Evolutionary conservation across 2,888 invertebrate species (phyloP).

Genomic region (Parnassius apollo): DNA sequence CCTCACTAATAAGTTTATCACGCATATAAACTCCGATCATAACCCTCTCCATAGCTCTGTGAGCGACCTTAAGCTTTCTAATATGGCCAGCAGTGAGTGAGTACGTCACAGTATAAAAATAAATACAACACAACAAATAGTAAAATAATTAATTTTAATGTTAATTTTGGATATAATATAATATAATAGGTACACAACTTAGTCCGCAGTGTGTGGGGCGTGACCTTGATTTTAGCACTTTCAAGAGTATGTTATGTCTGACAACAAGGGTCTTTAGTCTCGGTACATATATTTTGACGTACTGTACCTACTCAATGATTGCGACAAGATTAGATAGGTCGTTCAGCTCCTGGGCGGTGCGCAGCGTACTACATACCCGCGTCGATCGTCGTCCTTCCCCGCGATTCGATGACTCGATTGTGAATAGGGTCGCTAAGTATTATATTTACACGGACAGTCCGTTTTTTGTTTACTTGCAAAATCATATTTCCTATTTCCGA

Average conservation of each 20-base stretch:
- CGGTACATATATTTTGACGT: constrained; percentile 8
- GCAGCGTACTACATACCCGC: constrained; percentile 37
- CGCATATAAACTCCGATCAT: too few species aligned
- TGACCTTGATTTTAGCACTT: too few species aligned
- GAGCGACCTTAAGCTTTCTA: too few species aligned
- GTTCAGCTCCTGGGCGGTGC: constrained; percentile 29
- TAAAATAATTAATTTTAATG: background rate
- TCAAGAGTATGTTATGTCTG: constrained; percentile 14
- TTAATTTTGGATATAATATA: background rate
- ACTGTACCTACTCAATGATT: constrained; percentile 28
- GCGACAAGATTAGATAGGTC: constrained; percentile 44
- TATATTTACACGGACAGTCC: background rate
- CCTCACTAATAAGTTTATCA: too few species aligned
- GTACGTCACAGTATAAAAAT: too few species aligned
- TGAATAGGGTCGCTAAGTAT: constrained; percentile 35
- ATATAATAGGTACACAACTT: background rate
- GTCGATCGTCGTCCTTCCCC: constrained; percentile 45
- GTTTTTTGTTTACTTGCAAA: background rate
- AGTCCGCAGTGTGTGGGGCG: too few species aligned
- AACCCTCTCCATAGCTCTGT: too few species aligned
- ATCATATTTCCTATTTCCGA: too few species aligned
- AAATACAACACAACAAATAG: too few species aligned
- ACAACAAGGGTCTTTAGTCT: background rate
- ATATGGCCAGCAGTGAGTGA: too few species aligned
- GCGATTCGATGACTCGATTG: constrained; percentile 55